A percentile compares a stretch with the other conserved stretches of the same genome.
phyloP scores from a whole-genome alignment of 2,113 vertebrate genomes.

The Dinomys branickii region DNA sequence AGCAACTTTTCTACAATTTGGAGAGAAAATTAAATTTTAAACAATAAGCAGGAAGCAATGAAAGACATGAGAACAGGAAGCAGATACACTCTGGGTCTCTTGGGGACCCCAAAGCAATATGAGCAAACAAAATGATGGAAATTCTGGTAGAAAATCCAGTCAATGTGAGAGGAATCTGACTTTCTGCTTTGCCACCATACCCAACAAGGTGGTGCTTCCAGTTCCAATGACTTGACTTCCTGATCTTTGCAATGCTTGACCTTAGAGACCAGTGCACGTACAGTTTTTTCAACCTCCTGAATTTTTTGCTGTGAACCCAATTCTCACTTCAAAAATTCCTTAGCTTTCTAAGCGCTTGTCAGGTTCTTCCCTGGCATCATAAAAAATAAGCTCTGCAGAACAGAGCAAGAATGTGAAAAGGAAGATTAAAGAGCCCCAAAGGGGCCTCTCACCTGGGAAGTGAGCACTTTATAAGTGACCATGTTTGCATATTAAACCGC shows the following conservation, averaged over 20 bases:
- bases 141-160: not conserved
- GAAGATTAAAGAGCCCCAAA: constrained; percentile 21
- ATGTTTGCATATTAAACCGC: constrained; percentile 67
- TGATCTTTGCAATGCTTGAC: not conserved
- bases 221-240: not conserved
- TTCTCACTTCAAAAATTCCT: constrained; percentile 12
- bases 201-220: not conserved
- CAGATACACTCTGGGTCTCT: not conserved
- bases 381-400: not conserved
- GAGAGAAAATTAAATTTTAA: constrained; percentile 39
- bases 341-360: not conserved
- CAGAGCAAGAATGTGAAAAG: constrained; percentile 9
- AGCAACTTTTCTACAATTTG: not conserved
- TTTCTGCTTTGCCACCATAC: not conserved
- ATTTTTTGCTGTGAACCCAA: not conserved
- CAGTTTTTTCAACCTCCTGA: not conserved
- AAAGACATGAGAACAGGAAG: not conserved
- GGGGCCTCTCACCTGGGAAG: not conserved
- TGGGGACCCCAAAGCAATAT: not conserved
- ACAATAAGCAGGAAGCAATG: not conserved
- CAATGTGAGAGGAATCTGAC: not conserved
- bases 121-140: not conserved
- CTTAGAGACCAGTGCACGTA: not conserved
- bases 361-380: not conserved
- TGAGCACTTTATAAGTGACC: constrained; percentile 42